Percentiles rank a stretch among this genome's conserved stretches.
These are phyloP conservation scores for Zaprionus vittiger DNA, from an alignment of 1,140 invertebrate species.

Conservation along the genomic window DNA sequence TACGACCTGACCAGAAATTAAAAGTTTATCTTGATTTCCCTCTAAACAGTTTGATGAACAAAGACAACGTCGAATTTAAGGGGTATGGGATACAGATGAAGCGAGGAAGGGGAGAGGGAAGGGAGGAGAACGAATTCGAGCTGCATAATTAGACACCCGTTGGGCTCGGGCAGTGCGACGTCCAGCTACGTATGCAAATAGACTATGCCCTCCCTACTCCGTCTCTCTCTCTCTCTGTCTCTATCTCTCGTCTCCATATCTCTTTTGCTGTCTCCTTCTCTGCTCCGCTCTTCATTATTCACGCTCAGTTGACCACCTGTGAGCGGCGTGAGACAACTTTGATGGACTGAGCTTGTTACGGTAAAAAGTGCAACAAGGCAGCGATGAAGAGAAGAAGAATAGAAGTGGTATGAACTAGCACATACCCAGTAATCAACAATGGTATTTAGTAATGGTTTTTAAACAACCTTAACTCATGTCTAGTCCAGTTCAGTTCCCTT, in stretches of 20 bases:
- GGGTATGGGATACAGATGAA: background rate
- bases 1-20: constrained; percentile 70
- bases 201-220: background rate
- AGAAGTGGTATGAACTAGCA: background rate
- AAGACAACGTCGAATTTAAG: constrained; percentile 53
- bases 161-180: constrained; percentile 26
- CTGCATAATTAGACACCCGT: constrained; percentile 81
- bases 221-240: background rate
- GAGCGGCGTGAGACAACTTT: constrained; percentile 54
- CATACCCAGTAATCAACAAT: background rate
- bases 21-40: constrained; percentile 79
- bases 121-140: constrained; percentile 17
- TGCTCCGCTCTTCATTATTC: constrained; percentile 58
- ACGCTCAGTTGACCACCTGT: constrained; percentile 82
- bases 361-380: constrained; percentile 34
- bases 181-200: constrained; percentile 49
- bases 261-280: constrained; percentile 19
- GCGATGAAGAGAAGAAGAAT: background rate
- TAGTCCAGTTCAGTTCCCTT: background rate
- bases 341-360: constrained; percentile 59
- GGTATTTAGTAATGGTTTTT: background rate
- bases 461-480: background rate
- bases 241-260: background rate
- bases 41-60: constrained; percentile 79
- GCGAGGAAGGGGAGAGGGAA: background rate